Evolutionary conservation across 2,888 invertebrate species (phyloP).

Genomic region (Agriotes lineatus): DNA sequence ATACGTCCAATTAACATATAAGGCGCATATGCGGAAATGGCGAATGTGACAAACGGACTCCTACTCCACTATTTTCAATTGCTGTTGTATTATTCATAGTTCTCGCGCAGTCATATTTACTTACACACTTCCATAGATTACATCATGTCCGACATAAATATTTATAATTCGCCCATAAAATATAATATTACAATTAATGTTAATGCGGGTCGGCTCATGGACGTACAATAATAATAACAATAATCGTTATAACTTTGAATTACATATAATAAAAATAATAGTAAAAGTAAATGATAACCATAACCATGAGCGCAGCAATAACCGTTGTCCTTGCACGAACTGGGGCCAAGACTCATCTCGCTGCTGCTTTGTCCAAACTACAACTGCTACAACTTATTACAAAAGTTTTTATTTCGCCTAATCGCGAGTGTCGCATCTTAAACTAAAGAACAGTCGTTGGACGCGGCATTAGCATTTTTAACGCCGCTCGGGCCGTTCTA

Average conservation of each 20-base stretch:
- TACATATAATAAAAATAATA: constrained; percentile 65
- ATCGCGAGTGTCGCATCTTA: constrained; percentile 29
- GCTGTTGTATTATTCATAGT: constrained; percentile 44
- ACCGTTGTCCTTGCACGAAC: constrained; percentile 57
- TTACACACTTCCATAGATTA: constrained; percentile 52
- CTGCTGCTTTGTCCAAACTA: constrained; percentile 52
- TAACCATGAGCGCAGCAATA: constrained; percentile 62
- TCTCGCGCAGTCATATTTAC: constrained; percentile 45
- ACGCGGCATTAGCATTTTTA: constrained; percentile 28
- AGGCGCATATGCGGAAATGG: constrained; percentile 41
- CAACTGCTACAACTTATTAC: constrained; percentile 50
- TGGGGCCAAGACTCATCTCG: constrained; percentile 38
- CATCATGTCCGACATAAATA: constrained; percentile 50
- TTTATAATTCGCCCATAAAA: constrained; percentile 48
- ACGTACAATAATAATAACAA: constrained; percentile 59
- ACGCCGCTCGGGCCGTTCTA: constrained; percentile 5
- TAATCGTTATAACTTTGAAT: constrained; percentile 63
- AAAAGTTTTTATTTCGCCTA: constrained; percentile 36
- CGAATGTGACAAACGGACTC: constrained; percentile 45
- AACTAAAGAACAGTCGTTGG: constrained; percentile 3
- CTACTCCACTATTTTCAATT: constrained; percentile 45
- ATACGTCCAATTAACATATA: constrained; percentile 41
- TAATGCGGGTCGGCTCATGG: constrained; percentile 52
- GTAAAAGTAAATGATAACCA: constrained; percentile 63
- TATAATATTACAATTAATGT: constrained; percentile 53